Base-by-base conservation (phyloP, 1,140 invertebrate genomes). In the Triops cancriformis region DNA sequence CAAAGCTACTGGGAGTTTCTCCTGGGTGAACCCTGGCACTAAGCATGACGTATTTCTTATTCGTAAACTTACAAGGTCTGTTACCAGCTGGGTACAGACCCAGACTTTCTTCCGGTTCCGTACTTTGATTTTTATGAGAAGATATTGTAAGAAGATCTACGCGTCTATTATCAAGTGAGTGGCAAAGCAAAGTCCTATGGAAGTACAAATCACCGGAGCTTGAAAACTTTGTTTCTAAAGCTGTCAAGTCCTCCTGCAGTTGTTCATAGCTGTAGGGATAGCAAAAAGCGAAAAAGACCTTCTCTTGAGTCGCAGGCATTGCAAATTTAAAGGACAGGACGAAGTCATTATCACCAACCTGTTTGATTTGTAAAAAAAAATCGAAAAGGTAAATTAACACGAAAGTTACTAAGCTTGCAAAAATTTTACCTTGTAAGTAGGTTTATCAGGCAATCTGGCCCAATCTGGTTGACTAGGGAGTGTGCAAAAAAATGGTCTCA, bases 1-100 rank as follows among this genome's bases (percentile, higher is more conserved):
- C 94, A 87, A 96, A 97, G 84, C 92, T 95, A 7, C 94, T 93
- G 76, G 96, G 96, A 26, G 94, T 96, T 86, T 98, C 96, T 18
- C 95, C 96, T 27, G 91, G 89, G 88, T 98, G 95, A 73, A 98
- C 95, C 81, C 95, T 87, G 5, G 94, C 93, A 78, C 92, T 94
- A 80, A 98, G 85, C 83, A 98, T 94, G 76, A 95, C 89, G 0
- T 94, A 86, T 85, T 93, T 91, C 85, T 93, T 93, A 76, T 89
- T 86, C 80, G 87, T 82, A 87, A 93, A 92, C 83, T 90, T 90
- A 82, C 89, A 90, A 37, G 94, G 90, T 80, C 94, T 86, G 14
- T 89, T 86, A 31, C 86, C 87, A 76, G 87, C 85, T 72, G 88
- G 84, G 75, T 90, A 88, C 1, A 93, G 93, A 86, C 96, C 96